phyloP scores from a whole-genome alignment of 2,888 invertebrate genomes.

The Apamea epomidion region DNA sequence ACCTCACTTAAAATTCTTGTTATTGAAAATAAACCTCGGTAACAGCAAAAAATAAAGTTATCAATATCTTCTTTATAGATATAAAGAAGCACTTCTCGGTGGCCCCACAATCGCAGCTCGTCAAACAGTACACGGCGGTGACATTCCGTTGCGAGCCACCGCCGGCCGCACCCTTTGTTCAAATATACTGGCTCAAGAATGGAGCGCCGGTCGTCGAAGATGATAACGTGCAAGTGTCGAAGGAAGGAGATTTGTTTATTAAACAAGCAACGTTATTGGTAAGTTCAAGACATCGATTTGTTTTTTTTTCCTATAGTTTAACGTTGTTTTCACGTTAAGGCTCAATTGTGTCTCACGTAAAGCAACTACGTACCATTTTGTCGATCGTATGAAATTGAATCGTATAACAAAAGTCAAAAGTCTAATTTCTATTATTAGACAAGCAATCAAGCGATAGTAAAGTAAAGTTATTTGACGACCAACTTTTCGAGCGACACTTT shows the following conservation, averaged over 20 bases:
- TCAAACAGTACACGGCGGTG: constrained; percentile 95
- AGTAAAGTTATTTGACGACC: background rate
- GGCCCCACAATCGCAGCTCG: constrained; percentile 95
- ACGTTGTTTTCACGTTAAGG: background rate
- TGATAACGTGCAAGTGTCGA: constrained; percentile 93
- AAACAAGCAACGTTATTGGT: constrained; percentile 95
- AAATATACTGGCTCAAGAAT: constrained; percentile 96
- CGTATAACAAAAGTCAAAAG: background rate
- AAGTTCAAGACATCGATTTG: constrained; percentile 55
- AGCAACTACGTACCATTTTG: background rate
- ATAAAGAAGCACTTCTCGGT: constrained; percentile 97
- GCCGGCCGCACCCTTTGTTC: constrained; percentile 95
- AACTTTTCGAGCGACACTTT: background rate
- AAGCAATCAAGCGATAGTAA: background rate
- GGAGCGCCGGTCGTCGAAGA: constrained; percentile 92
- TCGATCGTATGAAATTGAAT: background rate
- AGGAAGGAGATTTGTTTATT: constrained; percentile 95
- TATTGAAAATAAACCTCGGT: background rate
- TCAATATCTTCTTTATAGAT: constrained; percentile 89
- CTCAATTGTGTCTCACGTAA: background rate
- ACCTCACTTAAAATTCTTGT: background rate
- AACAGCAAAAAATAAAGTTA: background rate
- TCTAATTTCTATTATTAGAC: background rate
- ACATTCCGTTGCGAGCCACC: constrained; percentile 97
- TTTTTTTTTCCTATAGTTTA: background rate